Percentiles rank a stretch among this genome's conserved stretches.
Conservation (phyloP, 2,113 vertebrate genomes). For the Leuciscus idus region DNA sequence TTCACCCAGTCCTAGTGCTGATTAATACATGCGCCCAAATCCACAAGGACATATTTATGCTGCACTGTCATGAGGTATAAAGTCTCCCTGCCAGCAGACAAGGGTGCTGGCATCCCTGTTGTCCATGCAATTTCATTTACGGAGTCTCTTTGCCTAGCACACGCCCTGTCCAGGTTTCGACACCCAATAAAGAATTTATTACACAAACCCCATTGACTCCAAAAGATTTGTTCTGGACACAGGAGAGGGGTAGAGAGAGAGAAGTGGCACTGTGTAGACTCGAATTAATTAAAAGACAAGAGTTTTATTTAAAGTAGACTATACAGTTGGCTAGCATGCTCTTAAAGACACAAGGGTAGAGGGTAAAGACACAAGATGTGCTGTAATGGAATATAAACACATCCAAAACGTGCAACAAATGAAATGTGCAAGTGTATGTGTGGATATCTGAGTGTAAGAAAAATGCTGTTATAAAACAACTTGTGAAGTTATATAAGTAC, state of each 20-base stretch:
- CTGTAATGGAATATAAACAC: not conserved
- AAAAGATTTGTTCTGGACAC: conserved; percentile 31
- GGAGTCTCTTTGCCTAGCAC: conserved; percentile 62
- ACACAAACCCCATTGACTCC: conserved; percentile 43
- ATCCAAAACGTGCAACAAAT: not conserved
- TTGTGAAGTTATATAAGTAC: not conserved
- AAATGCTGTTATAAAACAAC: not conserved
- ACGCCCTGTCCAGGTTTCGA: conserved; percentile 60
- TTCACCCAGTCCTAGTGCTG: not conserved
- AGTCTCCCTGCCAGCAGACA: conserved; percentile 63
- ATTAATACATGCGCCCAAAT: not conserved
- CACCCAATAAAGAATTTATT: conserved; percentile 73
- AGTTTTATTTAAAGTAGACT: conserved; percentile 53
- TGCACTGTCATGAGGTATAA: conserved; percentile 69
- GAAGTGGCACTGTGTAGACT: conserved; percentile 45
- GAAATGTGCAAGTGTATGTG: not conserved
- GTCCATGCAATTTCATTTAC: conserved; percentile 71
- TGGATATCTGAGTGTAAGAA: not conserved
- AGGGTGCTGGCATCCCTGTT: conserved; percentile 67
- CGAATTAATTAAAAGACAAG: conserved; percentile 31
- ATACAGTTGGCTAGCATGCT: conserved; percentile 26
- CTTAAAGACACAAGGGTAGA: too few species aligned
- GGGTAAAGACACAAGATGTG: conserved; percentile 54
- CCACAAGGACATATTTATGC: conserved; percentile 64
- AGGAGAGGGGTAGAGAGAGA: not conserved